Base-by-base conservation (phyloP, 2,888 invertebrate genomes). In the Athetis lepigone region DNA sequence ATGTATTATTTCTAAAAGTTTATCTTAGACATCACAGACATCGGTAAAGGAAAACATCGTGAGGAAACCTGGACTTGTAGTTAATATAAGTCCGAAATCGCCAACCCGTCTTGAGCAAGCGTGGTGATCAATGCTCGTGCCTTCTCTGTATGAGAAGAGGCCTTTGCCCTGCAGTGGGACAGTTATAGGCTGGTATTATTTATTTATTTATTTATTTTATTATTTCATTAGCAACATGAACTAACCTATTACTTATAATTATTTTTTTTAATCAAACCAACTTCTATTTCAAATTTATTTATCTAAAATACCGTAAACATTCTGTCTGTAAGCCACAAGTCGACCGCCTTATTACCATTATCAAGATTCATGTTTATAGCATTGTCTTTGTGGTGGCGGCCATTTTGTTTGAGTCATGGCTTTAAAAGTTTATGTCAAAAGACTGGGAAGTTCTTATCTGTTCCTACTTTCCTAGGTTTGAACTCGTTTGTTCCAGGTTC, bases 381-480 rank as follows among this genome's bases (percentile, higher is more conserved):
- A 25, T 43, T 56, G 69, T 73, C 81, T 80, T 79, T 81, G 77
- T 77, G 70, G 54, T 42, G 50, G 37, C 21, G 49, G 45, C 66
- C 56, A 70, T 71, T 75, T 70, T 70, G 64, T 79, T 81, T 82
- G 82, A 85, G 71, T 78, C 82, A 82, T 82, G 63, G 77, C 75
- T 67, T 74, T 76, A 70, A 75, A 78, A 78, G 50, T 76, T 78
- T 57, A 74, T 80, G 80, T 80, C 78, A 79, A 58, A 66, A 75
- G 77, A 75, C 70, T 77, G 70, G 57, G 60, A 84, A 87, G 77
- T 85, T 84, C 79, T 87, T 88, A 88, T 86, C 88, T 81, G 62
- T 68, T 46, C 40, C 70, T 79, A 70, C 81, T 61, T 68, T 46
- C 40, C 70, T 79, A 70, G 77, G 79, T 81, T 81, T 65, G 65